These are phyloP conservation scores for Anagyrus pseudococci DNA, from an alignment of 2,888 invertebrate species.

Conservation along the genomic window DNA sequence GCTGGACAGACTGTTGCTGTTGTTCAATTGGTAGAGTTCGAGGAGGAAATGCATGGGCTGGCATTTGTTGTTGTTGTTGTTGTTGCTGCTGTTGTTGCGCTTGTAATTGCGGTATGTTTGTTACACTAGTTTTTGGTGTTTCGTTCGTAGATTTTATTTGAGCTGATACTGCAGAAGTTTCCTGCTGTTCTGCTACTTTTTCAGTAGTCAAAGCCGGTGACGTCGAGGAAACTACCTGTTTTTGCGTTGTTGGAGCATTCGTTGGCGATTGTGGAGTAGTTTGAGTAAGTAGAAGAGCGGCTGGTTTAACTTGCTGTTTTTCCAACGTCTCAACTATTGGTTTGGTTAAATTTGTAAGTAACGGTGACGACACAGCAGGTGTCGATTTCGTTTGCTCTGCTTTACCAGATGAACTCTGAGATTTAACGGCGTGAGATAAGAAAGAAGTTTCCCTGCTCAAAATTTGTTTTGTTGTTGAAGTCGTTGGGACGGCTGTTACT, in stretches of 20 bases:
- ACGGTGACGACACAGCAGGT: constrained; percentile 16
- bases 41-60: no score
- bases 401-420: constrained; percentile 50
- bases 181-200: constrained; percentile 33
- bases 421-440: constrained; percentile 53
- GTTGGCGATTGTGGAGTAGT: constrained; percentile 23
- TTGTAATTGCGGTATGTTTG: constrained; percentile 34
- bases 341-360: constrained; percentile 38
- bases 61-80: constrained; percentile 31
- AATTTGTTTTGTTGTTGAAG: constrained; percentile 48
- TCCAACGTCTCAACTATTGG: constrained; percentile 42
- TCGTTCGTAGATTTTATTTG: constrained; percentile 33
- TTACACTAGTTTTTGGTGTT: constrained; percentile 31
- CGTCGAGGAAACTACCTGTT: constrained; percentile 19
- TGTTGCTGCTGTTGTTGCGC: constrained; percentile 45
- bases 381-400: constrained; percentile 52
- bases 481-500: background rate
- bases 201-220: constrained; percentile 14
- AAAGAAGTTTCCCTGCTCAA: constrained; percentile 57
- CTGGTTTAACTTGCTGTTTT: constrained; percentile 41
- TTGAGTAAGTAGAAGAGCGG: constrained; percentile 28
- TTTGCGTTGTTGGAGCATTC: constrained; percentile 20
- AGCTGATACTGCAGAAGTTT: constrained; percentile 26
- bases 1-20: constrained; percentile 41
- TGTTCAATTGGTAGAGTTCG: constrained; percentile 34